Evolutionary conservation across 2,113 vertebrate species (phyloP), one percentile per base, ranked within the genome.

Genomic region (Telmatochromis brachygnathus): DNA sequence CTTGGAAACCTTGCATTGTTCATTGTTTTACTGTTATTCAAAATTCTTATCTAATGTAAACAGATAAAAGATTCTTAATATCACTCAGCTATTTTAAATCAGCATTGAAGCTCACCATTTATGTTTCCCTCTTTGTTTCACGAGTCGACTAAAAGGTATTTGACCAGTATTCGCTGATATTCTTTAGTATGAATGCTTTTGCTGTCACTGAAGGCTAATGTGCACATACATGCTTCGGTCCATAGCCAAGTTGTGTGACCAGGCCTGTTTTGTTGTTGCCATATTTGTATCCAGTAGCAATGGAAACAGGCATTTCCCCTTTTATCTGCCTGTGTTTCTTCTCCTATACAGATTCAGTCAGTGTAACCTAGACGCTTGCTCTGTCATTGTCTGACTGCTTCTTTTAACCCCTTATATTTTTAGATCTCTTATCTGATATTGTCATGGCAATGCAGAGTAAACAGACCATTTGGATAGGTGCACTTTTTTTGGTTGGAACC

Each of bases 391-490:
- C 89, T 86, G 42, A 81, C 92, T 51, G 73, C 90, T 88, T 85
- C 89, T 93, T 65, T 85, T 70, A 82, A 83, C 79, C 77, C 82
- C 77, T 77, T 88, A 87, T 95, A 94, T 95, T 94, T 95, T 95
- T 94, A 93, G 92, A 93, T 95, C 81, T 77, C 92, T 94, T 96
- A 95, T 96, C 95, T 94, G 94, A 94, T 94, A 92, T 93, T 58
- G 91, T 95, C 95, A 95, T 95, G 93, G 93, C 90, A 83, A 92
- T 95, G 84, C 89, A 90, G 88, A 89, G 89, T 95, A 96, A 96
- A 96, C 94, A 95, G 88, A 87, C 87, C 79, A 7, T 87, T 91
- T 84, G 73, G 91, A 87, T 93, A 89, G 85, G 88, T 51, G 65
- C 70, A 87, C 81, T 68, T 88, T 91, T 90, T 84, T 92, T 60